Percentiles rank a stretch among this genome's conserved stretches.
phyloP scores from a whole-genome alignment of 2,888 invertebrate genomes.

The Hypolimnas misippus region DNA sequence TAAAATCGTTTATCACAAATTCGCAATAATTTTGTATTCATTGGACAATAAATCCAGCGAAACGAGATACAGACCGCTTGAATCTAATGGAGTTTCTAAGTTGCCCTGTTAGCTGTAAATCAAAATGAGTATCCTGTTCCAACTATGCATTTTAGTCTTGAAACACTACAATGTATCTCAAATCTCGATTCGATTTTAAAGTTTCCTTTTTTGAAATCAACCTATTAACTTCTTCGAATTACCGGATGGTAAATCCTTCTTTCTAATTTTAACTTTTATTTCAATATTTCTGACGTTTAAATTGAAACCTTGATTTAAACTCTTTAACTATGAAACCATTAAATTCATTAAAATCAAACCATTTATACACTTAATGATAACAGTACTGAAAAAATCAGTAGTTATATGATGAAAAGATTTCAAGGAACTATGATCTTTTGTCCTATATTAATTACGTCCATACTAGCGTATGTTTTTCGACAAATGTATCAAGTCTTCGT shows the following conservation, averaged over 20 bases:
- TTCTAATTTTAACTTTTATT: not conserved
- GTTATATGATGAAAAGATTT: not conserved
- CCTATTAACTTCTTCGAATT: not conserved
- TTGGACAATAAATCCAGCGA: conserved; percentile 18
- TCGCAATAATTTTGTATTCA: conserved; percentile 22
- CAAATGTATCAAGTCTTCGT: conserved; percentile 41
- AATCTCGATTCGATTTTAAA: not conserved
- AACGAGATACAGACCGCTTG: conserved; percentile 17
- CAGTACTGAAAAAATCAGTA: not conserved
- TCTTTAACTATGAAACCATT: too few species aligned
- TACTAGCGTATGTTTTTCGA: conserved; percentile 23
- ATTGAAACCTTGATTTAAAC: too few species aligned
- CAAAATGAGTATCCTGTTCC: conserved; percentile 18
- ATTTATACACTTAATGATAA: not conserved
- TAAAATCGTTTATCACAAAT: conserved; percentile 13
- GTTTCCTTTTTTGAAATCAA: not conserved
- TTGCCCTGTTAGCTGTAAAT: conserved; percentile 16
- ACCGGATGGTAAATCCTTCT: not conserved
- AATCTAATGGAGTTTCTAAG: conserved; percentile 26
- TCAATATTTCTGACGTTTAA: not conserved
- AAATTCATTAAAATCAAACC: too few species aligned
- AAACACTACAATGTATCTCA: conserved; percentile 7
- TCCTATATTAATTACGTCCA: conserved; percentile 9
- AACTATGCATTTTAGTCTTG: conserved; percentile 12
- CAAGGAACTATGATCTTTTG: not conserved